phyloP scores from a whole-genome alignment of 30 jellyfish, hydroid and myxozoan genomes.

The Phacellophora camtschatica region DNA sequence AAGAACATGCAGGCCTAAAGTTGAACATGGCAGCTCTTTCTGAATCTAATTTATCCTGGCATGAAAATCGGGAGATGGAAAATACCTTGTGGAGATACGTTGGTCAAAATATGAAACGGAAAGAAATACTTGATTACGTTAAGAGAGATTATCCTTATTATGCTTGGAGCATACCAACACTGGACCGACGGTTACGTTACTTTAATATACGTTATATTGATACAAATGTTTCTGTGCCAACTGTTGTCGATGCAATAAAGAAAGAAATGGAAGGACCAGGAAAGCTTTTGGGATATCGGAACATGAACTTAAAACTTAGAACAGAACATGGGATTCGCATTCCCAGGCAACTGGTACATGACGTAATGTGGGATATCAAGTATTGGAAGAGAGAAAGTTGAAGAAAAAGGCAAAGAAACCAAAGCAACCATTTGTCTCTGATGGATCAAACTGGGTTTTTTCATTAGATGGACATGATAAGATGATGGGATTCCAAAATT shows the following conservation, averaged over 20 bases:
- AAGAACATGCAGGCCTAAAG: too few relatives aligned
- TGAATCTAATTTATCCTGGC: too few relatives aligned
- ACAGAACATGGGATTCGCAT: constrained; percentile 32
- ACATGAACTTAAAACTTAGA: constrained; percentile 33
- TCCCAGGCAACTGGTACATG: constrained; percentile 47
- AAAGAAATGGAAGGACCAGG: constrained; percentile 72
- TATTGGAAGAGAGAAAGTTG: not conserved
- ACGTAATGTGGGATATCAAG: constrained; percentile 39
- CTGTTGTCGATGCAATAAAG: constrained; percentile 38
- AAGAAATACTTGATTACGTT: constrained; percentile 55
- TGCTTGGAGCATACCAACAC: constrained; percentile 53
- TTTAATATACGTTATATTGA: constrained; percentile 50
- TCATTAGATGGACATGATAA: constrained; percentile 65
- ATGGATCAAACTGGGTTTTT: constrained; percentile 44
- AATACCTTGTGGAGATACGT: constrained; percentile 33
- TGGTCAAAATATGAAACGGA: constrained; percentile 31
- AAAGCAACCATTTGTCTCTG: constrained; percentile 41
- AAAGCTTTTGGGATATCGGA: constrained; percentile 51
- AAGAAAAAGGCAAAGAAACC: constrained; percentile 38
- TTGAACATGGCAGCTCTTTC: not conserved
- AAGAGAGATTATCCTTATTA: constrained; percentile 43
- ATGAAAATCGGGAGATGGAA: constrained; percentile 18
- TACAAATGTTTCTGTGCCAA: constrained; percentile 2
- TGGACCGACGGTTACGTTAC: constrained; percentile 43
- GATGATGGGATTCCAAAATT: constrained; percentile 37